Evolutionary conservation across 1,140 invertebrate species (phyloP).

Genomic region (Harpegnathos saltator): DNA sequence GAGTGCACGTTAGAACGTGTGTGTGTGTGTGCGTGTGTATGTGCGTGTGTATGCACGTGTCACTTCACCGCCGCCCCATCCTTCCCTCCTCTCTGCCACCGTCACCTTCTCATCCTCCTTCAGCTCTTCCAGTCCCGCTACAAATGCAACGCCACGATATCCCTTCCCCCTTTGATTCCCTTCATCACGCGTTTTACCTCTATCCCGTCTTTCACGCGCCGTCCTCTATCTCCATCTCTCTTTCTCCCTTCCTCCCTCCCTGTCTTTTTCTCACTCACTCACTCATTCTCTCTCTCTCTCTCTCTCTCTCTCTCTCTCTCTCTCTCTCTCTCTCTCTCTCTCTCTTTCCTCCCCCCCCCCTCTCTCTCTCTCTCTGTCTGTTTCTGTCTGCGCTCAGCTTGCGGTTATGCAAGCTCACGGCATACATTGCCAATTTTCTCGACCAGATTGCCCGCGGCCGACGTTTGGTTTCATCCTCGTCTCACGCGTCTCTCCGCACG

Average conservation of each 20-base stretch:
- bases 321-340: too few species aligned
- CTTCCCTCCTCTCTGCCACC: not conserved
- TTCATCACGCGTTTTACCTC: too few species aligned
- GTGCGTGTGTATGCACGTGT: conserved; percentile 22
- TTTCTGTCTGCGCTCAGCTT: not conserved
- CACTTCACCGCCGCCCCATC: not conserved
- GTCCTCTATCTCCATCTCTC: too few species aligned
- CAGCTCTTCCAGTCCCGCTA: too few species aligned
- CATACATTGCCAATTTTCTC: conserved; percentile 63
- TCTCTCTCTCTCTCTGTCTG: not conserved
- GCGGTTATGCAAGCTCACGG: conserved; percentile 54
- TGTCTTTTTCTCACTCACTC: not conserved
- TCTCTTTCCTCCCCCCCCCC: too few species aligned
- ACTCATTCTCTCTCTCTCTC: too few species aligned
- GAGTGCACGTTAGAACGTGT: not conserved
- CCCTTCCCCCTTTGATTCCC: too few species aligned
- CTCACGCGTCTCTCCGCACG: too few species aligned
- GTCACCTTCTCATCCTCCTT: too few species aligned
- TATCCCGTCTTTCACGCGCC: too few species aligned
- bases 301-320: too few species aligned
- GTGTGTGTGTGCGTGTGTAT: conserved; percentile 10
- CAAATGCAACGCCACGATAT: too few species aligned
- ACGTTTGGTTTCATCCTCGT: conserved; percentile 8
- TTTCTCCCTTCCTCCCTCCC: not conserved
- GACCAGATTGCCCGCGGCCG: conserved; percentile 10